Evolutionary conservation across 2,797 vertebrate species (phyloP).

Genomic region (Coendou prehensilis): DNA sequence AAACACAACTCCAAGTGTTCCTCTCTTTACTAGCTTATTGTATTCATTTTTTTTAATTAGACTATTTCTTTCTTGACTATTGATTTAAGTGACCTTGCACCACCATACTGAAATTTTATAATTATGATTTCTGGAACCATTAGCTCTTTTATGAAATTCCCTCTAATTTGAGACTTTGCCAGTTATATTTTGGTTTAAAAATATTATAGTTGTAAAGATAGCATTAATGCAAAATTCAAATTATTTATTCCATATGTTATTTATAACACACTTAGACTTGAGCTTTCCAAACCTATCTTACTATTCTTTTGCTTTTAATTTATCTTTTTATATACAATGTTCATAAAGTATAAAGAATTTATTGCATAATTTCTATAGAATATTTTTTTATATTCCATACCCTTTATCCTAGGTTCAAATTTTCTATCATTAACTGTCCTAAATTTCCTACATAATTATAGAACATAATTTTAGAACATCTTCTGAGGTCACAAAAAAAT

Average conservation of each 20-base stretch:
- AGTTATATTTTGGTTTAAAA: neutral
- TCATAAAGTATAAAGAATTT: conserved; percentile 8
- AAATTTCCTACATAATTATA: conserved; percentile 60
- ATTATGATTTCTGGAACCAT: neutral
- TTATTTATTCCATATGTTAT: neutral
- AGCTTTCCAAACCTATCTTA: neutral
- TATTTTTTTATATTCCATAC: neutral
- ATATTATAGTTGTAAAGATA: conserved; percentile 9
- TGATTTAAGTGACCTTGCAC: neutral
- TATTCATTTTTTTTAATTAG: neutral
- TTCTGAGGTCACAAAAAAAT: conserved; percentile 77
- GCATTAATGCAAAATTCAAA: conserved; percentile 22
- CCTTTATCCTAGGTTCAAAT: neutral
- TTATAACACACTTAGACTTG: neutral
- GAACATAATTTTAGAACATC: conserved; percentile 74
- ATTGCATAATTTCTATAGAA: neutral
- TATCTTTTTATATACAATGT: neutral
- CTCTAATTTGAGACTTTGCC: neutral
- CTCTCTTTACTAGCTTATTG: neutral
- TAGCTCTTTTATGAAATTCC: conserved; percentile 14
- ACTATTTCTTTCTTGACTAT: neutral
- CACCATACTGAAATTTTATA: neutral
- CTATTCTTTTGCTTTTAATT: neutral
- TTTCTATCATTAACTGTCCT: neutral
- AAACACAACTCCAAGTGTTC: neutral